Base-by-base conservation (phyloP, 2,113 vertebrate species). In the Hypanus sabinus region DNA sequence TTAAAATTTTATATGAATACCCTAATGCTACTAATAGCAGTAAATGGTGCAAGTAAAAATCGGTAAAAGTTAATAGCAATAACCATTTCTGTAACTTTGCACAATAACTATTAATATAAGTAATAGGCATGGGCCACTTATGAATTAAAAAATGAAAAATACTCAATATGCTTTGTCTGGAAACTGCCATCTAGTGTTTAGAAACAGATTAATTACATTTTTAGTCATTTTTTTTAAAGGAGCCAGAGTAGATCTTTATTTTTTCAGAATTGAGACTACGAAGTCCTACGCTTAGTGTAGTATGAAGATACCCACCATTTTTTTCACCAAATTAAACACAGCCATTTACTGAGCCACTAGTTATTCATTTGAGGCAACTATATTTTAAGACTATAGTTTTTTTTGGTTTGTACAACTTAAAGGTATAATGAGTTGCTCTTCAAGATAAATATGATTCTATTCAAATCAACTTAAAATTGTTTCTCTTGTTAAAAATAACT, bases 101-200 rank as follows among this genome's bases (percentile, higher is more conserved):
- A 55, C 70, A 75, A 93, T 93, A 55, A 73, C 24, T 93, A 27
- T 65, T 71, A 73, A 93, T 46, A 73, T 16, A 93, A 93, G 33
- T 73, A 73, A 93, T 16, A 46, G 71, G 70, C 5, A 16, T n/a
- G 36, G 27, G 22, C 30, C 90, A 73, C 73, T 30, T 33, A 20
- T 71, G 33, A 33, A 14, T 68, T 92, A 18, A 27, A 55, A 73
- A 27, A 38, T 73, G 38, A 73, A 46, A 75, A 46, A 93, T 70
- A 68, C 81, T n/a, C 38, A 36, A 70, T 38, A 5, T 75, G 65
- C 33, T 65, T 71, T 92, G 90, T 71, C 68, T 65, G n/a, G 91
- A 93, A 93, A 71, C 96, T 97, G 97, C 97, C 97, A 97, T 97
- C 97, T 97, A 97, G 97, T 96, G 97, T 97, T 96, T 96, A 96